A percentile compares a stretch with the other conserved stretches of the same genome.
Evolutionary conservation across 2,797 vertebrate genomes (phyloP).

Genomic region (Linurgus olivaceus): DNA sequence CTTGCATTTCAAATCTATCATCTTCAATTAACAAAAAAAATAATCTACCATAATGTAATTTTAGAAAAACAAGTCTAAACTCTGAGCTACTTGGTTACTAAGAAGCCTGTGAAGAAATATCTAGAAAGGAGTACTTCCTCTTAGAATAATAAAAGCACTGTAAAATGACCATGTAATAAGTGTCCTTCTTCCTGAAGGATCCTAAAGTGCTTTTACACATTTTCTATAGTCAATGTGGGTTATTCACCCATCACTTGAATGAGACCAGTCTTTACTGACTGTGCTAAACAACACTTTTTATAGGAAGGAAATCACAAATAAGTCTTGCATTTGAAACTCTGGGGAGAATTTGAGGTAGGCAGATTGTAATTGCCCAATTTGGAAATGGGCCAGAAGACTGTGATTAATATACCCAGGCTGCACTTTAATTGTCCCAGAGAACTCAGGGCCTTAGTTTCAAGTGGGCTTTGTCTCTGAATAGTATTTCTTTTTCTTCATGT

Average conservation of each 20-base stretch:
- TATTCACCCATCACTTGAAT: conserved; percentile 51
- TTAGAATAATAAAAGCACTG: conserved; percentile 35
- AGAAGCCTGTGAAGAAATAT: not conserved
- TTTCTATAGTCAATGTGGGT: conserved; percentile 34
- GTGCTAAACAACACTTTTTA: conserved; percentile 27
- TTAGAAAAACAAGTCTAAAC: not conserved
- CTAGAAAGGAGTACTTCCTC: conserved; percentile 29
- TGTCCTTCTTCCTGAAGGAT: conserved; percentile 42
- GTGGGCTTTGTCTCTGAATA: conserved; percentile 12
- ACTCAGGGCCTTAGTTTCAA: conserved; percentile 16
- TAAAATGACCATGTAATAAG: conserved; percentile 37
- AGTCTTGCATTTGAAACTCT: conserved; percentile 45
- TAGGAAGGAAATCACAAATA: conserved; percentile 58
- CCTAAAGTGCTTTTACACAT: conserved; percentile 48
- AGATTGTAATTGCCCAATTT: conserved; percentile 41
- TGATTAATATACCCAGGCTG: conserved; percentile 50
- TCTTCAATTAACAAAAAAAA: conserved; percentile 29
- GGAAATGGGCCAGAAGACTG: not conserved
- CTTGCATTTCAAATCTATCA: conserved; percentile 40
- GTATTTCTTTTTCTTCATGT: not conserved
- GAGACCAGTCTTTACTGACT: conserved; percentile 32
- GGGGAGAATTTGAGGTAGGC: conserved; percentile 46
- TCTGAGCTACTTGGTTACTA: not conserved
- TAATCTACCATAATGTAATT: not conserved
- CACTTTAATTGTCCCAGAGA: conserved; percentile 4